These are phyloP conservation scores for Chrysoperla carnea DNA, from an alignment of 1,140 invertebrate genomes.

Conservation along the genomic window DNA sequence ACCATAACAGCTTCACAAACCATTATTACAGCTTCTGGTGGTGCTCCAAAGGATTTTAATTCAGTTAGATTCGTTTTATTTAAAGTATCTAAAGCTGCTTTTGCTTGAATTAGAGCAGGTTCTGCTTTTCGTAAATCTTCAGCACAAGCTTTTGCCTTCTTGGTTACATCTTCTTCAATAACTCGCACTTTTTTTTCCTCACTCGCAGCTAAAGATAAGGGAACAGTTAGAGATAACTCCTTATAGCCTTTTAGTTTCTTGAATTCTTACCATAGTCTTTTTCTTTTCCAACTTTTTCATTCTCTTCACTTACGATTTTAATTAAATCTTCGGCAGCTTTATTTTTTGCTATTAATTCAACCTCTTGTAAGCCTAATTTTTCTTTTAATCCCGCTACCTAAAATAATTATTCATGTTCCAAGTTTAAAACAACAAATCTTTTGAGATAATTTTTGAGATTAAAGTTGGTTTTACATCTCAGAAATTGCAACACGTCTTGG, in stretches of 20 bases:
- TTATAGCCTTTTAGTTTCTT: too few relatives aligned
- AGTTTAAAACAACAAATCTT: neutral
- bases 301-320: slow-evolving; percentile 73
- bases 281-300: slow-evolving; percentile 75
- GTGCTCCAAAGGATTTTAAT: slow-evolving; percentile 80
- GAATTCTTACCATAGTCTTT: slow-evolving; percentile 54
- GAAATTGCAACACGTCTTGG: too few relatives aligned
- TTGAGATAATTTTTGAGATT: neutral
- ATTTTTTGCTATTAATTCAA: slow-evolving; percentile 75
- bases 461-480: too few relatives aligned
- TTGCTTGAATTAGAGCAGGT: slow-evolving; percentile 73
- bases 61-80: slow-evolving; percentile 91
- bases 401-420: neutral
- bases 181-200: slow-evolving; percentile 81
- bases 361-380: slow-evolving; percentile 73
- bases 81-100: slow-evolving; percentile 78
- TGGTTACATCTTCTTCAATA: slow-evolving; percentile 72
- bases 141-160: slow-evolving; percentile 72
- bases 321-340: slow-evolving; percentile 82
- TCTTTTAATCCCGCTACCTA: slow-evolving; percentile 17
- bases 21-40: slow-evolving; percentile 64
- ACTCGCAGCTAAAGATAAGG: slow-evolving; percentile 32
- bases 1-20: slow-evolving; percentile 78
- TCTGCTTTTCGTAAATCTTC: slow-evolving; percentile 81
- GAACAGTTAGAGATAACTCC: slow-evolving; percentile 1